A percentile compares a stretch with the other conserved stretches of the same genome.
Evolutionary conservation across 2,797 vertebrate genomes (phyloP).

Genomic region (Australoheros facetus): DNA sequence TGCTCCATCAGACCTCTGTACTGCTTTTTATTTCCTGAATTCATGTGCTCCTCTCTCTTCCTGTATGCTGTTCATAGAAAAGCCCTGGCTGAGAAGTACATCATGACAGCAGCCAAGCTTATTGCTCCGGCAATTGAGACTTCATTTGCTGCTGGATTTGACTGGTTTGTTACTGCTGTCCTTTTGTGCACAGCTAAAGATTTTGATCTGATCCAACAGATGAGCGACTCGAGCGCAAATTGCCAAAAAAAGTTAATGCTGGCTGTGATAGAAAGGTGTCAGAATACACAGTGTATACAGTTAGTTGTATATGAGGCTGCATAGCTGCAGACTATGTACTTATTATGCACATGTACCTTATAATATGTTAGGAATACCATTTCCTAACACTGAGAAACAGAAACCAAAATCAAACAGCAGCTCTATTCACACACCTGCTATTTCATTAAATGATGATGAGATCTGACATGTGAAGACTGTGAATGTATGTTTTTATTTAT

Average conservation of each 20-base stretch:
- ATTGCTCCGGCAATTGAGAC: slow-evolving; percentile 94
- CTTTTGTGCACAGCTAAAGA: slow-evolving; percentile 20
- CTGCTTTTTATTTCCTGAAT: neutral
- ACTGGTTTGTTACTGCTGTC: slow-evolving; percentile 83
- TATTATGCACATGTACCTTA: neutral
- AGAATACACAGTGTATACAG: no score
- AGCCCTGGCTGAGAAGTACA: slow-evolving; percentile 91
- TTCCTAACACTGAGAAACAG: neutral
- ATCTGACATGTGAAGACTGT: neutral
- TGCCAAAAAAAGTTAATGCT: no score
- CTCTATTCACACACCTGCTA: neutral
- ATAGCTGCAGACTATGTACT: no score
- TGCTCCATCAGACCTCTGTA: neutral
- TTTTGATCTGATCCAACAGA: neutral
- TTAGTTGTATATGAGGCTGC: no score
- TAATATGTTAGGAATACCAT: neutral
- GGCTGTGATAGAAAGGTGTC: no score
- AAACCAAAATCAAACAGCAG: neutral
- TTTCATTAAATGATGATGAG: neutral
- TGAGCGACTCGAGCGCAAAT: no score
- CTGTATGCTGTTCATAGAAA: slow-evolving; percentile 79
- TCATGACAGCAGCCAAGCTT: slow-evolving; percentile 97
- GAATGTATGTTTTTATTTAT: neutral
- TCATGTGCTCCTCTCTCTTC: neutral
- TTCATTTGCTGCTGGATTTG: slow-evolving; percentile 93